Percentiles rank a stretch among this genome's conserved stretches.
Evolutionary conservation across 2,888 invertebrate genomes (phyloP).

Genomic region (Pollenia amentaria): DNA sequence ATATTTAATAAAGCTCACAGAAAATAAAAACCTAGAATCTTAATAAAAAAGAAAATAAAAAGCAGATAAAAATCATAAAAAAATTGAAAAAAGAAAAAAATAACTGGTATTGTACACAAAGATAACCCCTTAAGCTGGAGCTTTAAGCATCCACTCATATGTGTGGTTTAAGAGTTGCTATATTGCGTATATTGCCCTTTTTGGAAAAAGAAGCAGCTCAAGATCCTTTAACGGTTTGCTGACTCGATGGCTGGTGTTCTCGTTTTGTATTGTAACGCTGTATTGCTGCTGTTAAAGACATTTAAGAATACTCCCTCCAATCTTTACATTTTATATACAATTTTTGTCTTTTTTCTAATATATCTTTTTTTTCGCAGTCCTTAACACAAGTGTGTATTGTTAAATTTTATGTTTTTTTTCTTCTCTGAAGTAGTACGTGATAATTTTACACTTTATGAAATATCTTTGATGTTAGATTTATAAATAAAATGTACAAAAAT

Average conservation of each 20-base stretch:
- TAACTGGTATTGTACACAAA: slow-evolving; percentile 59
- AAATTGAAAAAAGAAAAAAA: slow-evolving; percentile 61
- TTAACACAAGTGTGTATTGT: slow-evolving; percentile 59
- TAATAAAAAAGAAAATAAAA: slow-evolving; percentile 45
- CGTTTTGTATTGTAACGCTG: slow-evolving; percentile 35
- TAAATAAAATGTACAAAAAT: slow-evolving; percentile 30
- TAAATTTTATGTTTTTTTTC: slow-evolving; percentile 51
- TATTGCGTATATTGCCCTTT: slow-evolving; percentile 73
- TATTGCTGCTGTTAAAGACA: slow-evolving; percentile 44
- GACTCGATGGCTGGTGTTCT: slow-evolving; percentile 12
- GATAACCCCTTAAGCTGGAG: slow-evolving; percentile 72
- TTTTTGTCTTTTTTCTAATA: neutral
- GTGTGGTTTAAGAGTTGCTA: slow-evolving; percentile 66
- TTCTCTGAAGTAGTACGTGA: slow-evolving; percentile 70
- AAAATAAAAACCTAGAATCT: slow-evolving; percentile 1
- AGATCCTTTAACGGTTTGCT: slow-evolving; percentile 9
- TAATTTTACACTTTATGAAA: slow-evolving; percentile 71
- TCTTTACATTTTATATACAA: neutral
- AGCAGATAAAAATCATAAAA: slow-evolving; percentile 65
- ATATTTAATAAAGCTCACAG: slow-evolving; percentile 20
- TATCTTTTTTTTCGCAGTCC: slow-evolving; percentile 10
- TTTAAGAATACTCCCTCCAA: slow-evolving; percentile 46
- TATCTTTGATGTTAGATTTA: slow-evolving; percentile 60
- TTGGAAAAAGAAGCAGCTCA: slow-evolving; percentile 16
- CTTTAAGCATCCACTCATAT: slow-evolving; percentile 70